These are phyloP conservation scores for Pandemis cinnamomeana DNA, from an alignment of 2,888 invertebrate genomes.

Conservation along the genomic window DNA sequence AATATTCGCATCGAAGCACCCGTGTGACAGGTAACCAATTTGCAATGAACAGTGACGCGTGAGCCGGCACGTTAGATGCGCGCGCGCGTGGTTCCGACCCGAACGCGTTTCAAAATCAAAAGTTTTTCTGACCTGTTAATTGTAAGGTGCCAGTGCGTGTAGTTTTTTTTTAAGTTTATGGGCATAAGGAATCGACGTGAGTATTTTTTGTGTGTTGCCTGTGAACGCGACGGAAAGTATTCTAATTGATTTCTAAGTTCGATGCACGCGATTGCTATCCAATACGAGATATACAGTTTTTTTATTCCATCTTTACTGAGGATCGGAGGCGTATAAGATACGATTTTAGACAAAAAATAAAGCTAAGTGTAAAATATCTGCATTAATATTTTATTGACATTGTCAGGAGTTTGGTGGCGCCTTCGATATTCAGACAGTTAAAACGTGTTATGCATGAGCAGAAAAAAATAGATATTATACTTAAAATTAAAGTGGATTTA, in stretches of 20 bases:
- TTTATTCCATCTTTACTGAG: not conserved
- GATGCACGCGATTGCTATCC: slow-evolving; percentile 1
- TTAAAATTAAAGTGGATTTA: not conserved
- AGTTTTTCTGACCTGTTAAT: slow-evolving; percentile 42
- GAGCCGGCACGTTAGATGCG: slow-evolving; percentile 63
- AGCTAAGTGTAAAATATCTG: no score
- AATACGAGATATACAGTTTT: not conserved
- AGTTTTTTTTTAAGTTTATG: slow-evolving; percentile 53
- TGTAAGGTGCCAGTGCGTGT: slow-evolving; percentile 51
- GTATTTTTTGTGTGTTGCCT: slow-evolving; percentile 47
- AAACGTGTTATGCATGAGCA: no score
- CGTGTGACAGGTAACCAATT: slow-evolving; percentile 64
- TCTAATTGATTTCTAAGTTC: slow-evolving; percentile 7
- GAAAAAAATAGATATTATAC: no score
- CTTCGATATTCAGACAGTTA: no score
- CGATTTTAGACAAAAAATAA: not conserved
- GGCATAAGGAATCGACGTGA: slow-evolving; percentile 62
- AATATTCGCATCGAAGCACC: slow-evolving; percentile 45
- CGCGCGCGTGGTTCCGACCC: slow-evolving; percentile 57
- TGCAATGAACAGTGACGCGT: slow-evolving; percentile 63
- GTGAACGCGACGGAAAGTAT: not conserved
- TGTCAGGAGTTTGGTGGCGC: no score
- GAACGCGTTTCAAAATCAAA: slow-evolving; percentile 55
- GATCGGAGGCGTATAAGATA: not conserved
- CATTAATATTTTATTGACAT: no score